phyloP scores from a whole-genome alignment of 2,888 invertebrate genomes.

The Pseudanteris insignis region DNA sequence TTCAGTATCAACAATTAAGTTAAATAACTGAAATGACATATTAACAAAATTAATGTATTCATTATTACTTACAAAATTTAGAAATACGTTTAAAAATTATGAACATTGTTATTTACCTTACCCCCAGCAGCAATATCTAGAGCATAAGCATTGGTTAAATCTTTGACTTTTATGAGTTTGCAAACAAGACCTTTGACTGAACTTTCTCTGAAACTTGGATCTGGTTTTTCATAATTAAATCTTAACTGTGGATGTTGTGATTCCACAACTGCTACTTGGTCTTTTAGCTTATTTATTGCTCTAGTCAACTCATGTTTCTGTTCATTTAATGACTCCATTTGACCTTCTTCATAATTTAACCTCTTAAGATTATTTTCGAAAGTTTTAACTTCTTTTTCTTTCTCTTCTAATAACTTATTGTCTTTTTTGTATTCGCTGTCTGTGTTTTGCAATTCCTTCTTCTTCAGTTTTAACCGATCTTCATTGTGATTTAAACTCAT shows the following conservation, averaged over 20 bases:
- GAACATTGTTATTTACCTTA: no score
- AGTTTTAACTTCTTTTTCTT: slow-evolving; percentile 70
- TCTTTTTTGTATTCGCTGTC: slow-evolving; percentile 76
- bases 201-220: slow-evolving; percentile 74
- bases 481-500: slow-evolving; percentile 78
- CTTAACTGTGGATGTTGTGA: slow-evolving; percentile 70
- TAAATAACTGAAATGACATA: slow-evolving; percentile 76
- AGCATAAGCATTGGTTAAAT: slow-evolving; percentile 78
- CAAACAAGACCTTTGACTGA: slow-evolving; percentile 83
- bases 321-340: slow-evolving; percentile 69
- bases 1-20: slow-evolving; percentile 90
- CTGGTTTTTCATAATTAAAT: slow-evolving; percentile 83
- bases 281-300: slow-evolving; percentile 70
- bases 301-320: slow-evolving; percentile 68
- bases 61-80: no score
- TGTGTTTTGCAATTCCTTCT: slow-evolving; percentile 74
- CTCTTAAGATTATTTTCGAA: slow-evolving; percentile 70
- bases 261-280: slow-evolving; percentile 71
- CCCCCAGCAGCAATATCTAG: slow-evolving; percentile 88
- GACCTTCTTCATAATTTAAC: slow-evolving; percentile 73
- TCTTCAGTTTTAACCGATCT: slow-evolving; percentile 73
- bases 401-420: slow-evolving; percentile 70
- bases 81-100: no score
- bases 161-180: slow-evolving; percentile 78
- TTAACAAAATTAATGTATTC: no score